Percentiles rank a stretch among this genome's conserved stretches.
These are phyloP conservation scores for Pteropus rufus DNA, from an alignment of 2,797 vertebrate species.

Conservation along the genomic window DNA sequence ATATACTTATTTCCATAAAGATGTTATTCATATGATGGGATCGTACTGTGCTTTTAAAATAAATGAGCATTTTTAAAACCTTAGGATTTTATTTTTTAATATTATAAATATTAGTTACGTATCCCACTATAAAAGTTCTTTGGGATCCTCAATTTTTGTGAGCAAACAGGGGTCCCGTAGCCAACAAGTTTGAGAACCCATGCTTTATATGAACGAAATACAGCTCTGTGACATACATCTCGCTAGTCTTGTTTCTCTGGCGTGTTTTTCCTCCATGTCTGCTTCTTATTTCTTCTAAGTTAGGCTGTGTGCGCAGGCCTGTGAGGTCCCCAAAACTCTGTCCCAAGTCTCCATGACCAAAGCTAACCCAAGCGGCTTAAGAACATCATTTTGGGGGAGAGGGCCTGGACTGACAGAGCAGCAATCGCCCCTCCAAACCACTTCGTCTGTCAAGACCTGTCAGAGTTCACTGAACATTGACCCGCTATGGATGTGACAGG, in stretches of 20 bases:
- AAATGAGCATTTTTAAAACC: neutral
- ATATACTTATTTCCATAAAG: neutral
- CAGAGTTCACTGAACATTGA: neutral
- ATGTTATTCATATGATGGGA: neutral
- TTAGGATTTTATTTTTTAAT: neutral
- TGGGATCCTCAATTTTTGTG: neutral
- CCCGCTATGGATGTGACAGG: neutral
- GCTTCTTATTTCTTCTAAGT: neutral
- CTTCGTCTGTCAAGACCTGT: neutral
- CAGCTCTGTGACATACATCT: neutral
- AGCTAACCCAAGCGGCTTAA: neutral
- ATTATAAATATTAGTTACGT: neutral
- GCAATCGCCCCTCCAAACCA: neutral
- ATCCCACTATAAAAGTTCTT: neutral
- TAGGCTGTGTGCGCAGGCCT: neutral
- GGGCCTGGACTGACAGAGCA: neutral
- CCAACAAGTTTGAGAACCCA: neutral
- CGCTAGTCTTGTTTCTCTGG: neutral
- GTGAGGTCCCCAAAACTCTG: neutral
- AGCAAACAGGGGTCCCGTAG: neutral
- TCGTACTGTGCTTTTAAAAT: neutral
- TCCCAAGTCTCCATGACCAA: neutral
- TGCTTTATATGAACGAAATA: neutral
- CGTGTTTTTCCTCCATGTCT: neutral
- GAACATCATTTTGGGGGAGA: neutral